Evolutionary conservation across 2,888 invertebrate species (phyloP).

Genomic region (Drosophila lutescens): DNA sequence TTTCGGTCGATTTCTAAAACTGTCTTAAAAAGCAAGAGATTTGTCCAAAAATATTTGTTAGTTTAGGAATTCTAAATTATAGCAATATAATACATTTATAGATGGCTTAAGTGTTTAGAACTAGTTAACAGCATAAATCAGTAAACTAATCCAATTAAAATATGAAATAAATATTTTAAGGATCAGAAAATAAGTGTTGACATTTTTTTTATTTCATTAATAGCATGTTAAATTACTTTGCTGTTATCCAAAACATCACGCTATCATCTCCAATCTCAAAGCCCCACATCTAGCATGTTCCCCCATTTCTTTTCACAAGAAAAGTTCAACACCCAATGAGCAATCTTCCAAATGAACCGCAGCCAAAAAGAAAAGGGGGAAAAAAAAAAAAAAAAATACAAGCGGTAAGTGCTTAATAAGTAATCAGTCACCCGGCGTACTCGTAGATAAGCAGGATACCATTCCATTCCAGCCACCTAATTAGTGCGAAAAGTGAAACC

Average conservation of each 20-base stretch:
- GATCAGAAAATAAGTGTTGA: too few species aligned
- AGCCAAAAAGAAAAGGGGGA: conserved; percentile 12
- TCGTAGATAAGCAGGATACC: conserved; percentile 33
- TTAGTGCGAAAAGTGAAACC: conserved; percentile 35
- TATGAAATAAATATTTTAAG: neutral
- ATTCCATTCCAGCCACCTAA: conserved; percentile 33
- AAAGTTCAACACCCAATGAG: conserved; percentile 73
- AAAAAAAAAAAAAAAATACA: conserved; percentile 18
- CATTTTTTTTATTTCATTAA: neutral
- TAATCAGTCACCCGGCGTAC: conserved; percentile 58
- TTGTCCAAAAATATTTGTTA: too few species aligned
- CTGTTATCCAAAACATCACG: neutral
- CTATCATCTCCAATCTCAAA: conserved; percentile 30
- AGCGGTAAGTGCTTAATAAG: conserved; percentile 71
- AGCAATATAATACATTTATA: too few species aligned
- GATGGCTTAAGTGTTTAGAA: too few species aligned
- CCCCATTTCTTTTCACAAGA: conserved; percentile 28
- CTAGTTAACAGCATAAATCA: too few species aligned
- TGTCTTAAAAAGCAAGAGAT: too few species aligned
- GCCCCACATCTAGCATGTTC: neutral
- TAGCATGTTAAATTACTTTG: neutral
- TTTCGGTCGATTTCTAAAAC: too few species aligned
- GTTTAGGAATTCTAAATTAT: too few species aligned
- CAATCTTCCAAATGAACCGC: conserved; percentile 66
- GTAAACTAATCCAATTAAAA: too few species aligned